A percentile compares a stretch with the other conserved stretches of the same genome.
These are phyloP conservation scores for Drosophila lutescens DNA, from an alignment of 2,888 invertebrate species.

Conservation along the genomic window DNA sequence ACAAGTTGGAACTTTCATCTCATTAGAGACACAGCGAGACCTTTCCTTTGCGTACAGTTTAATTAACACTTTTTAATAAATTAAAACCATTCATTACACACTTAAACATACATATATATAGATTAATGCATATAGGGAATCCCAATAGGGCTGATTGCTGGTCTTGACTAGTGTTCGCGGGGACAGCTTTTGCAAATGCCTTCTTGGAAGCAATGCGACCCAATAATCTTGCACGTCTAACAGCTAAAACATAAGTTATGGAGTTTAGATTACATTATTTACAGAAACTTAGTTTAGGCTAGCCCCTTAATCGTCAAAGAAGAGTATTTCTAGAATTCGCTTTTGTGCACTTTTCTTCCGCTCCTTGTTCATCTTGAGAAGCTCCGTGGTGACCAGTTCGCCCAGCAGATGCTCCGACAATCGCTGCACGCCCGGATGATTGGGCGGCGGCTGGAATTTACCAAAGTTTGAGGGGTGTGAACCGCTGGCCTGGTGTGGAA, in stretches of 20 bases:
- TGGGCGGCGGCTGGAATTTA: conserved; percentile 79
- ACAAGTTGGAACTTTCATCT: too few species aligned
- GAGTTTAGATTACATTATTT: conserved; percentile 41
- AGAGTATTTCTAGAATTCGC: conserved; percentile 83
- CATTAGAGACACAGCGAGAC: not conserved
- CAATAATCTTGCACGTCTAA: not conserved
- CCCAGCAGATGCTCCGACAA: conserved; percentile 84
- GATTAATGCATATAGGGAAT: conserved; percentile 21
- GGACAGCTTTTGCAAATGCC: conserved; percentile 54
- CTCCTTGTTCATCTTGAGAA: conserved; percentile 84
- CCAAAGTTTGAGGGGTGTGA: conserved; percentile 69
- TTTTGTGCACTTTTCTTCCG: conserved; percentile 83
- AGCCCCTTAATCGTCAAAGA: conserved; percentile 82
- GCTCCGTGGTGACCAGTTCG: conserved; percentile 83
- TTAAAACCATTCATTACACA: conserved; percentile 36
- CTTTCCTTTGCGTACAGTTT: conserved; percentile 37
- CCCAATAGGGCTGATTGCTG: conserved; percentile 28
- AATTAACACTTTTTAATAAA: conserved; percentile 60
- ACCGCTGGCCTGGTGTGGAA: conserved; percentile 74
- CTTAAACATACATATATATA: conserved; percentile 24
- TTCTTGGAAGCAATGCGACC: conserved; percentile 36
- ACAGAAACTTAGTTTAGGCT: conserved; percentile 43
- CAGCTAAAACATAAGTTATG: conserved; percentile 11
- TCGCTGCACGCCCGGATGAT: conserved; percentile 71
- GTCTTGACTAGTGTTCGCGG: conserved; percentile 55